Conservation (phyloP, 2,888 invertebrate genomes). For the Zhengitettix transpicula region DNA sequence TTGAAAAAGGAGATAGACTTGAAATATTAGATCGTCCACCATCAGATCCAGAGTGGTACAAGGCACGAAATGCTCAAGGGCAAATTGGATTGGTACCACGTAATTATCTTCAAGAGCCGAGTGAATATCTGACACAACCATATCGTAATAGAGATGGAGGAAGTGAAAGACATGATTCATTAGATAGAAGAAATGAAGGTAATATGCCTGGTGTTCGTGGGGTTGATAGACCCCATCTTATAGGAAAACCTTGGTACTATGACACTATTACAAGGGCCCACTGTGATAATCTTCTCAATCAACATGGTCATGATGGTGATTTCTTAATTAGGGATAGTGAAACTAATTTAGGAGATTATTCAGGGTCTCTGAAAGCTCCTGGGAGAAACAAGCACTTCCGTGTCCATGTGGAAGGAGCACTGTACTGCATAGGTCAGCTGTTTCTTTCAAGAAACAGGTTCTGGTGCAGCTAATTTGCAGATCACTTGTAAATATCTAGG, state of each 20-base stretch:
- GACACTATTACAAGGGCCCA: constrained; percentile 90
- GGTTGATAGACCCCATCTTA: constrained; percentile 47
- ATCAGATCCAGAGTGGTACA: constrained; percentile 98
- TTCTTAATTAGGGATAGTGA: constrained; percentile 98
- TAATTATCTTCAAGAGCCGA: constrained; percentile 80
- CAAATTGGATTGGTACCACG: constrained; percentile 89
- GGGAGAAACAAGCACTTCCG: constrained; percentile 98
- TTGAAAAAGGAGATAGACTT: constrained; percentile 90
- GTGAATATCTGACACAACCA: constrained; percentile 74
- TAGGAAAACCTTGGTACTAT: constrained; percentile 91
- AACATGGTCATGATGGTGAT: constrained; percentile 93
- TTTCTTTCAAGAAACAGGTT: too few relatives aligned
- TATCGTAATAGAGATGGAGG: constrained; percentile 43
- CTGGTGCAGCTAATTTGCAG: too few relatives aligned
- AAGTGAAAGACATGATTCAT: constrained; percentile 29
- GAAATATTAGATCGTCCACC: constrained; percentile 92
- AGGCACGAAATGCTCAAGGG: constrained; percentile 83
- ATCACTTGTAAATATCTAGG: too few relatives aligned
- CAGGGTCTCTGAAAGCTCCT: constrained; percentile 93
- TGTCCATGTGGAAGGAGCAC: constrained; percentile 82
- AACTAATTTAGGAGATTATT: constrained; percentile 96
- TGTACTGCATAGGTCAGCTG: constrained; percentile 96
- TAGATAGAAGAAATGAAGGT: constrained; percentile 30
- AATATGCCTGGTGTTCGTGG: constrained; percentile 12
- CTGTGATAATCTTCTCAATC: constrained; percentile 89